Base-by-base conservation (phyloP, 2,113 vertebrate species). In the Hyaena hyaena region DNA sequence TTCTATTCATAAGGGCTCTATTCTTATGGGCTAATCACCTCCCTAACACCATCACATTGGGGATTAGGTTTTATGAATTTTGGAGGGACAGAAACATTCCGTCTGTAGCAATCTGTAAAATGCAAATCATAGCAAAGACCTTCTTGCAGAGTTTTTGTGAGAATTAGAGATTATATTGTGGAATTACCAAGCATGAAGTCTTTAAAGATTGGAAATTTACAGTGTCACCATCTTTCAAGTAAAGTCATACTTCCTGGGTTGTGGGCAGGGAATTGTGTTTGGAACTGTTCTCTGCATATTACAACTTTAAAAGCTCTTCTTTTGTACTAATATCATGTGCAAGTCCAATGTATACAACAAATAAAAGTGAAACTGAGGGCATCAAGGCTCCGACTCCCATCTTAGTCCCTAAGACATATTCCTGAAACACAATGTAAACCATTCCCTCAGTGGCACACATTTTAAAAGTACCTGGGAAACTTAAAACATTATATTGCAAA, bases 361-460 rank as follows among this genome's bases (percentile, higher is more conserved):
- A 2, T 96, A 76, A 84, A 95, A 85, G 55, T 71, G 17, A 96
- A 94, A 14, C 16, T 28, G 3, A 95, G 26, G 4, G n/a, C 24
- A 15, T 16, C 14, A 77, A 55, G 45, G 16, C n/a, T 69, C 33
- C 16, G 90, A 61, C 8, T 81, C 5, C 7, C 61, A 89, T 95
- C 48, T 24, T 26, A 76, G 33, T 95, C 31, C 48, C 58, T 66
- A 73, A 88, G 68, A 65, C 61, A 19, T 85, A 35, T 84, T 74
- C n/a, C 63, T 88, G 12, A 91, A 95, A 83, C 17, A 86, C 45
- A 80, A 23, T 88, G 45, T 66, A 88, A 95, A 94, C 53, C n/a
- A 66, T 85, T 94, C 19, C 65, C 1, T 93, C 86, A 87, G 7
- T 91, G 55, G 35, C 17, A 74, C 28, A 16, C 39, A n/a, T 39